phyloP scores from a whole-genome alignment of 2,888 invertebrate genomes.

The Aelia acuminata region DNA sequence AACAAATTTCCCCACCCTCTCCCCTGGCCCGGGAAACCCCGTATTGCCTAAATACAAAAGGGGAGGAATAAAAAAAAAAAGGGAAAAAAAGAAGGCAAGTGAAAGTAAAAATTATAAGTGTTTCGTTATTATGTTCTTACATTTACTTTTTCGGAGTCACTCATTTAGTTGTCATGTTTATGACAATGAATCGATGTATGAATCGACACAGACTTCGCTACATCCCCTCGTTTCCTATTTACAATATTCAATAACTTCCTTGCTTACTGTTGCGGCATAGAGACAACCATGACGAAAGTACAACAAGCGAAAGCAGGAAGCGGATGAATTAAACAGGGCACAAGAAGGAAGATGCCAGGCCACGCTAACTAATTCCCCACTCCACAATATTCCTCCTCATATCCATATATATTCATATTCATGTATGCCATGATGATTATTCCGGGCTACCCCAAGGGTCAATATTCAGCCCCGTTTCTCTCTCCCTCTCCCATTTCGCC shows the following conservation, averaged over 20 bases:
- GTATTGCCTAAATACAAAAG: no score
- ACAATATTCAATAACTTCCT: neutral
- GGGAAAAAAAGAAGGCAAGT: no score
- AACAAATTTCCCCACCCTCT: no score
- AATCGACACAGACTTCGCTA: neutral
- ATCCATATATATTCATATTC: slow-evolving; percentile 41
- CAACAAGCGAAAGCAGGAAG: neutral
- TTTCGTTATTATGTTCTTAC: no score
- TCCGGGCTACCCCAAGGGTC: slow-evolving; percentile 31
- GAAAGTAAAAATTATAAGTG: no score
- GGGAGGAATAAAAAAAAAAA: no score
- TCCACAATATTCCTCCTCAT: slow-evolving; percentile 4
- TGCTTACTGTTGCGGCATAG: no score
- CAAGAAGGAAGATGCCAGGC: neutral
- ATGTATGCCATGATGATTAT: slow-evolving; percentile 34
- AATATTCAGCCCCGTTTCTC: neutral
- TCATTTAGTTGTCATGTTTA: no score
- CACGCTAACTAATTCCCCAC: slow-evolving; percentile 1
- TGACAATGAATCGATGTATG: no score
- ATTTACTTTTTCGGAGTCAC: no score
- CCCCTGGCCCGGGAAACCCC: no score
- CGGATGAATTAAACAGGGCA: slow-evolving; percentile 10
- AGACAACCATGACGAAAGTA: neutral
- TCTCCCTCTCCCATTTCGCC: neutral
- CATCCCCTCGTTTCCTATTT: neutral